Evolutionary conservation across 1,140 invertebrate species (phyloP).

Genomic region (Solen grandis): DNA sequence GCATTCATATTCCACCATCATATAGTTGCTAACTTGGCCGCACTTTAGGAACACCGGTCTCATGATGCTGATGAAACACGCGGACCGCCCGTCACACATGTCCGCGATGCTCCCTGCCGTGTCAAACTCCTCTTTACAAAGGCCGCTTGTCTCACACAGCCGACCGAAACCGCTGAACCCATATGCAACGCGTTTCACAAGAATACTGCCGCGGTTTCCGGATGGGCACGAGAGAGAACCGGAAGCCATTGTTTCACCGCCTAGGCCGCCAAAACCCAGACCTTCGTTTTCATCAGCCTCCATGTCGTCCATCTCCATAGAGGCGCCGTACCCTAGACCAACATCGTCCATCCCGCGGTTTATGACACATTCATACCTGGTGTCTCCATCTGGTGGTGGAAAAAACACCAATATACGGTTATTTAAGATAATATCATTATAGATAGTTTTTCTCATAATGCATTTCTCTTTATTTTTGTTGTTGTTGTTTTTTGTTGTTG

Average conservation of each 20-base stretch:
- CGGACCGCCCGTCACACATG: conserved; percentile 24
- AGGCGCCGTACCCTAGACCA: conserved; percentile 1
- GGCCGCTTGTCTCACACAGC: conserved; percentile 7
- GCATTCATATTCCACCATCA: conserved; percentile 52
- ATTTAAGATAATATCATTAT: too few relatives aligned
- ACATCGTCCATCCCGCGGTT: background rate
- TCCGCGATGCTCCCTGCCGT: conserved; percentile 21
- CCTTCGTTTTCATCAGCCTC: conserved; percentile 3
- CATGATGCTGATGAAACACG: conserved; percentile 11
- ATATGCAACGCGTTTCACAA: conserved; percentile 37
- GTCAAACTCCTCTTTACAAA: conserved; percentile 39
- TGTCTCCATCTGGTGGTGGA: background rate
- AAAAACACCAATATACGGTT: too few relatives aligned
- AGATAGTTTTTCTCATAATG: too few relatives aligned
- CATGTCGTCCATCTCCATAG: conserved; percentile 2
- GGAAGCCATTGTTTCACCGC: background rate
- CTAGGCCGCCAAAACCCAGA: background rate
- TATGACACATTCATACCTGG: background rate
- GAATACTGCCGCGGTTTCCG: conserved; percentile 34
- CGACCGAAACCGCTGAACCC: conserved; percentile 20
- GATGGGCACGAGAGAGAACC: conserved; percentile 32
- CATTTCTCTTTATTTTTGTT: too few relatives aligned
- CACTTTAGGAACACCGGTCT: conserved; percentile 33
- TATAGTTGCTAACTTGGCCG: conserved; percentile 39
- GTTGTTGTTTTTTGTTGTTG: too few relatives aligned